Evolutionary conservation across 2,113 vertebrate species (phyloP), one percentile per base, ranked within the genome.

Genomic region (Corythoichthys intestinalis): DNA sequence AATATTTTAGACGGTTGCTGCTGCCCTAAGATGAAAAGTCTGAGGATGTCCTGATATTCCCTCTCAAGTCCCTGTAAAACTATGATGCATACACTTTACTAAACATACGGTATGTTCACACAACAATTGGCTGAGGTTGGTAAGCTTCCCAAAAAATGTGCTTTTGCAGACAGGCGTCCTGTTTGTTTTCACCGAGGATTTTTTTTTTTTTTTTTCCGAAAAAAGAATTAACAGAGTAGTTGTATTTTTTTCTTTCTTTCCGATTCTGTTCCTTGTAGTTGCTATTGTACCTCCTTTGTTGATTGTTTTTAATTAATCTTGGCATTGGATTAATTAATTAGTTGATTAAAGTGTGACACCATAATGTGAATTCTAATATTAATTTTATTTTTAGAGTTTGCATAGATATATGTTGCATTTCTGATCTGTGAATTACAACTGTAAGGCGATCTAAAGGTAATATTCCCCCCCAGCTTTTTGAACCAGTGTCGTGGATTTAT

Each of bases 401-500:
- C 38, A 47, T 63, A 12, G 4, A 34, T 64, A 20, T 49, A 14
- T 14, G 46, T 28, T 50, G 37, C 39, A 17, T 60, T 39, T 4
- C 38, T 46, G n/a, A 49, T 35, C 3, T 49, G 34, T 49, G 12
- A 20, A 35, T 28, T 48, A 15, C 39, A 65, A 65, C 39, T 41
- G 34, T 17, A 12, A 41, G 47, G 37, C 9, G 48, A 2, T 58
- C 15, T 2, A 12, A 35, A 56, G 69, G 37, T 46, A 28, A 9
- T 15, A 56, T 74, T 65, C n/a, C 8, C 13, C 13, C 34, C 49
- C 41, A 14, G 37, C 34, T 28, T 74, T 64, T 61, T 44, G 4
- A 37, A 37, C n/a, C 38, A 13, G 56, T 49, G 65, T 47, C 49
- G 73, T 68, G 10, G 6, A 50, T 74, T 54, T 77, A 72, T 75